Conservation (phyloP, 2,113 vertebrate species). For the Notechis scutatus region DNA sequence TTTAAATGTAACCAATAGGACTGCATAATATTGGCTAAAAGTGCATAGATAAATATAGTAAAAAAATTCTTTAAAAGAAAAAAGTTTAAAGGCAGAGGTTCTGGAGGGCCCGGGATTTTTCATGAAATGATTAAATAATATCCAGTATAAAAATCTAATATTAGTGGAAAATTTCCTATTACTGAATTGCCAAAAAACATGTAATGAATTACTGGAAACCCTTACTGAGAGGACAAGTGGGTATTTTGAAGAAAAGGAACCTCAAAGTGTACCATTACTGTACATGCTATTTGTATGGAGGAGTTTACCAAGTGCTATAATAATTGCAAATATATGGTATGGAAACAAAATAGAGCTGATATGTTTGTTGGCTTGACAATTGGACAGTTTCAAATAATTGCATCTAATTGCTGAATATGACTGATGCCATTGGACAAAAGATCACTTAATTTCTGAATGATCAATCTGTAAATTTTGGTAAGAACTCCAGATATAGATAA, state of each 20-base stretch:
- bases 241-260: neutral
- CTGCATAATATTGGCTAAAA: neutral
- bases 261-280: neutral
- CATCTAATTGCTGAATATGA: neutral
- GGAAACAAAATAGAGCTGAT: neutral
- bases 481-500: neutral
- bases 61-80: neutral
- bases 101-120: neutral
- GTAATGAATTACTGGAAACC: neutral
- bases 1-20: neutral
- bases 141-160: neutral
- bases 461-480: neutral
- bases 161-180: no score
- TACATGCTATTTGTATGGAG: neutral
- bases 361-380: neutral
- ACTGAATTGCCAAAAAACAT: neutral
- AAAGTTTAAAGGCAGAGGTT: neutral
- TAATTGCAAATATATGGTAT: neutral
- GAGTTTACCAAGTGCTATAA: neutral
- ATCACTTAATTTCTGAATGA: neutral
- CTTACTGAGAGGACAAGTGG: neutral
- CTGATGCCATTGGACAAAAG: neutral
- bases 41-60: neutral
- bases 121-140: neutral
- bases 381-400: neutral